Conservation (phyloP, 2,113 vertebrate species). For the Candoia aspera region DNA sequence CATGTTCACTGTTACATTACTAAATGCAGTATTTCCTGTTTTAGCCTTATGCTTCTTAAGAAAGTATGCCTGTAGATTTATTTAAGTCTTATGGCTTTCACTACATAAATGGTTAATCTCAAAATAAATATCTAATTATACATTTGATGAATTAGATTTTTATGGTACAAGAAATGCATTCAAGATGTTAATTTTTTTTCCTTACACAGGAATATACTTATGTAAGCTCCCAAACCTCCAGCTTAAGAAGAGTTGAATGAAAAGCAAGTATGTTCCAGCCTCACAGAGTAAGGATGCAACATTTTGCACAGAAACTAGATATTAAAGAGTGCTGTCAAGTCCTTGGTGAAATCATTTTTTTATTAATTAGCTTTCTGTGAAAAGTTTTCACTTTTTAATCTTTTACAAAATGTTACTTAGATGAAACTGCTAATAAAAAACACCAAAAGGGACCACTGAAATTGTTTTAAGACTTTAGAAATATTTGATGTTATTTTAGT, state of each 20-base stretch:
- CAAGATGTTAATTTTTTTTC: not conserved
- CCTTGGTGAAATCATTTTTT: not conserved
- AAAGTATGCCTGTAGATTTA: not conserved
- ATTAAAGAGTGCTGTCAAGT: not conserved
- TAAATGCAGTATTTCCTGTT: not conserved
- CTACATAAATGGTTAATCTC: not conserved
- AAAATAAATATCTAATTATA: not conserved
- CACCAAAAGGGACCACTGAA: not conserved
- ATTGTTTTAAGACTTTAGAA: not conserved
- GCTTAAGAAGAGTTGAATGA: not conserved
- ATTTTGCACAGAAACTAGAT: not conserved
- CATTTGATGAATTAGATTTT: not conserved
- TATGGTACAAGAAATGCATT: not conserved
- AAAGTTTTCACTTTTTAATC: not conserved
- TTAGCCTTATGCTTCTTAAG: not conserved
- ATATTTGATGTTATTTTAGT: conserved; percentile 8
- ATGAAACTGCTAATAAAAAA: not conserved
- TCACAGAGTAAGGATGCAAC: not conserved
- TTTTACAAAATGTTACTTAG: not conserved
- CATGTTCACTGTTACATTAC: not conserved
- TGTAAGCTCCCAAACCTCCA: not conserved
- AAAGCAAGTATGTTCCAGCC: not conserved
- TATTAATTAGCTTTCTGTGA: not conserved
- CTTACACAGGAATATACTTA: not conserved
- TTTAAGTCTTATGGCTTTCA: not conserved